A percentile compares a stretch with the other conserved stretches of the same genome.
These are phyloP conservation scores for Bujurquina vittata DNA, from an alignment of 2,113 vertebrate species.

Conservation along the genomic window DNA sequence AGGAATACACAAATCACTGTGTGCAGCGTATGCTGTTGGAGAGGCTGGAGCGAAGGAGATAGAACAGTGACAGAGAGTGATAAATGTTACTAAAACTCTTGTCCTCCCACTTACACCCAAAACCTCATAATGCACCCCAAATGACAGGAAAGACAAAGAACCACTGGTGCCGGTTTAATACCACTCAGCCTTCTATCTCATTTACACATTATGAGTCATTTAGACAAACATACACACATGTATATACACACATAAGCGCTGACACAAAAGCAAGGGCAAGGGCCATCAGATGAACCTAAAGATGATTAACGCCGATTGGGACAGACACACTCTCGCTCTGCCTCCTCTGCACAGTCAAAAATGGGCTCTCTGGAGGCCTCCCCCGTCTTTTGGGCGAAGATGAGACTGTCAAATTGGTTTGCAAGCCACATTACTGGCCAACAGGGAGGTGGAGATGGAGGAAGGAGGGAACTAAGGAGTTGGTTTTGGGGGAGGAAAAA, in stretches of 20 bases:
- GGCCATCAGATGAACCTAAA: slow-evolving; percentile 88
- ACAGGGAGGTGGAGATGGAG: slow-evolving; percentile 81
- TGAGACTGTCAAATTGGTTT: slow-evolving; percentile 98
- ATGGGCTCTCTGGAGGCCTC: slow-evolving; percentile 87
- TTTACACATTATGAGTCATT: slow-evolving; percentile 94
- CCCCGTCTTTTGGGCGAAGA: slow-evolving; percentile 91
- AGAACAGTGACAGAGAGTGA: slow-evolving; percentile 58
- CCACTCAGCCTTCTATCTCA: slow-evolving; percentile 85
- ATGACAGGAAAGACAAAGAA: slow-evolving; percentile 88
- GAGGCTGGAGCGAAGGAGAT: slow-evolving; percentile 15
- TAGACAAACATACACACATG: slow-evolving; percentile 64
- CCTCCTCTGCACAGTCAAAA: slow-evolving; percentile 92
- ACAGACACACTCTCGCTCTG: slow-evolving; percentile 86
- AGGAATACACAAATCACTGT: slow-evolving; percentile 8
- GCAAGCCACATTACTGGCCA: slow-evolving; percentile 94
- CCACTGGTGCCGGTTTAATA: slow-evolving; percentile 89
- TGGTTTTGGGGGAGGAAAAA: slow-evolving; percentile 62
- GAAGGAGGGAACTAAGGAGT: slow-evolving; percentile 66
- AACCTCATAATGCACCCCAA: slow-evolving; percentile 66
- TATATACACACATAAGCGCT: slow-evolving; percentile 17
- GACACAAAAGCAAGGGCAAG: slow-evolving; percentile 84
- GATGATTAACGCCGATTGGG: slow-evolving; percentile 95
- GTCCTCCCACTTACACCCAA: slow-evolving; percentile 68
- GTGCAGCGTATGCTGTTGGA: not conserved
- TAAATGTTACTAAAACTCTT: slow-evolving; percentile 59